Conservation (phyloP, 2,113 vertebrate species). For the Alosa alosa region DNA sequence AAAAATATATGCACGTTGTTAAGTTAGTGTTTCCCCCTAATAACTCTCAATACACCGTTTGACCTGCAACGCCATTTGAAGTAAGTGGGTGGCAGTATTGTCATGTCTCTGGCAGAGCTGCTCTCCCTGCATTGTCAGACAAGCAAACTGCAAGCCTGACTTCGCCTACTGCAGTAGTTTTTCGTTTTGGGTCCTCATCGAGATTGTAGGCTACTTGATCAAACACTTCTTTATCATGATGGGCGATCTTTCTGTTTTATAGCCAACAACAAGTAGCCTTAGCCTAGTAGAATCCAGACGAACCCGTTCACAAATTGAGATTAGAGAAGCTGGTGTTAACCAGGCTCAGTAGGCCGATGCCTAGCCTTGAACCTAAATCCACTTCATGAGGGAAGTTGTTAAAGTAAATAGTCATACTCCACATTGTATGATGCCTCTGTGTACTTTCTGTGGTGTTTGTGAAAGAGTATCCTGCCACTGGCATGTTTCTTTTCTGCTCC, state of each 20-base stretch:
- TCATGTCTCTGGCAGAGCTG: not conserved
- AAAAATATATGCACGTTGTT: not conserved
- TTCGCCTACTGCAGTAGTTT: not conserved
- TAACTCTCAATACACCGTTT: not conserved
- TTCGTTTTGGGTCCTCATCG: conserved; percentile 6
- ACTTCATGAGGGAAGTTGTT: too few relatives aligned
- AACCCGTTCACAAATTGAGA: too few relatives aligned
- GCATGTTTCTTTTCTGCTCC: not conserved
- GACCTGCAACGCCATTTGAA: not conserved
- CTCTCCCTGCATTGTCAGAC: not conserved
- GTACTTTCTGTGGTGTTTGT: not conserved
- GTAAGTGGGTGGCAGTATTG: conserved; percentile 32
- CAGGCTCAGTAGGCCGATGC: too few relatives aligned
- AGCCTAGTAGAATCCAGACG: too few relatives aligned
- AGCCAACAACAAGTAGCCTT: too few relatives aligned
- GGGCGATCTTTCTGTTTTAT: too few relatives aligned
- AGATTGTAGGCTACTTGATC: not conserved
- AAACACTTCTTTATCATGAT: not conserved
- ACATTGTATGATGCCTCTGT: too few relatives aligned
- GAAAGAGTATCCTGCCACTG: not conserved
- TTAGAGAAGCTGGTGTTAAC: too few relatives aligned
- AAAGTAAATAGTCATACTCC: too few relatives aligned
- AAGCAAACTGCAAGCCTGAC: too few relatives aligned
- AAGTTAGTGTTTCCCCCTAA: not conserved
- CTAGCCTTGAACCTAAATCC: too few relatives aligned